Base-by-base conservation (phyloP, 2,113 vertebrate genomes). In the Dicentrarchus labrax region DNA sequence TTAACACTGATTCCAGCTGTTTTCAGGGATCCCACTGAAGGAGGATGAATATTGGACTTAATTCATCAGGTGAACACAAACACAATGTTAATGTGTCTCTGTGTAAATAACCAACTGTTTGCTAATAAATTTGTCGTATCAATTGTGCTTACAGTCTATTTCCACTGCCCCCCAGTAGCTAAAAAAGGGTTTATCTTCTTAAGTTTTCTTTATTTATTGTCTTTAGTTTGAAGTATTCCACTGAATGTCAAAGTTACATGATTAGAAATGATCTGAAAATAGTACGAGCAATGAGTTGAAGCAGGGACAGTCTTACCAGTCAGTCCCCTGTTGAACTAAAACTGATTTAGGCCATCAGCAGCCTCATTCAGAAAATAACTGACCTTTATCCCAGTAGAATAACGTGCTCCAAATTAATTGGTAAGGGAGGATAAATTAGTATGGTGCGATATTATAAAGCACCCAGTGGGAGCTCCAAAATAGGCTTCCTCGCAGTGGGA, bases 341-440 rank as follows among this genome's bases (percentile, higher is more conserved):
- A 78, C 67, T 43, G 67, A 95, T 94, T 89, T 85, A 94, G 95
- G 93, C 75, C 92, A 93, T 80, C 77, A 81, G 78, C 80, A 72
- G 90, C 88, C 88, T 85, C 84, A 83, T 85, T 92, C 82, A 89
- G 84, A 94, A 94, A 94, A 94, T 93, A 94, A 92, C 88, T 89
- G 91, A 94, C 90, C 92, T 88, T 75, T 87, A 65, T 93, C 92
- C 93, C 93, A 90, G 74, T 64, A 81, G 94, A 90, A 48, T 76
- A 71, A 75, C 38, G 11, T 84, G 91, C 72, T 93, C 93, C 86
- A 93, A 93, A 94, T 95, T 93, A 95, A 95, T 84, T 91, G 92
- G 81, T 87, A 48, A 70, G 87, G 87, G 87, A 89, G 76, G 77
- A 91, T 90, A 91, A 92, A 94, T 94, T 88, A 83, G 88, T 84